Base-by-base conservation (phyloP, 2,888 invertebrate species). In the Bombylius major region DNA sequence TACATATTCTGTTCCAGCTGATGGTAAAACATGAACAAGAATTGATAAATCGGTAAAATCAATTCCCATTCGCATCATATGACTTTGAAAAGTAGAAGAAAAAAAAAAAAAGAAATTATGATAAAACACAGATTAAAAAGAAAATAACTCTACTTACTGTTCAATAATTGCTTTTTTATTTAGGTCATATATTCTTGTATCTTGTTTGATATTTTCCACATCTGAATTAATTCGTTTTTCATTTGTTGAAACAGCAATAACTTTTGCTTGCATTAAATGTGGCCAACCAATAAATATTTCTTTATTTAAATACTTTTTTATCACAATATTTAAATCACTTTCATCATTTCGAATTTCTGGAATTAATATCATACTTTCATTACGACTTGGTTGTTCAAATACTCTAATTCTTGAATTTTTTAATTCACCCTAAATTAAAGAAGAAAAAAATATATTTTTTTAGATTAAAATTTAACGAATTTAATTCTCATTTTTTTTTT, bases 251-350 rank as follows among this genome's bases (percentile, higher is more conserved):
- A 74, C 58, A 4, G 61, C 65, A 4, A 75, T 79, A 75, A 72
- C 84, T 82, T 80, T 82, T 14, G 90, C 91, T 72, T 89, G 88
- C n/a, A 82, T 78, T 54, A 98, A 79, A 76, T 96, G 92, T 0
- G 98, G 98, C 96, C 96, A 98, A 6, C 84, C 83, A 5, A 92
- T 89, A 77, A 83, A 89, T 4, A 95, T 80, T 49, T 78, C 76
- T 68, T 84, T 82, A 0, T 88, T 89, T 12, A 96, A 70, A 45
- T 87, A 70, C 47, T 84, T 77, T 8, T 76, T 68, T 0, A 87
- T 86, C 0, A 85, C 70, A 5, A 75, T 69, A 46, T 79, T 73
- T 59, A 69, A 23, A 5, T 64, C 63, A 80, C 69, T 45, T 63
- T 65, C 60, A 5, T 64, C 58, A 0, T 61, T 54, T 0, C 76